phyloP scores from a whole-genome alignment of 2,113 vertebrate species.

The Scophthalmus maximus region DNA sequence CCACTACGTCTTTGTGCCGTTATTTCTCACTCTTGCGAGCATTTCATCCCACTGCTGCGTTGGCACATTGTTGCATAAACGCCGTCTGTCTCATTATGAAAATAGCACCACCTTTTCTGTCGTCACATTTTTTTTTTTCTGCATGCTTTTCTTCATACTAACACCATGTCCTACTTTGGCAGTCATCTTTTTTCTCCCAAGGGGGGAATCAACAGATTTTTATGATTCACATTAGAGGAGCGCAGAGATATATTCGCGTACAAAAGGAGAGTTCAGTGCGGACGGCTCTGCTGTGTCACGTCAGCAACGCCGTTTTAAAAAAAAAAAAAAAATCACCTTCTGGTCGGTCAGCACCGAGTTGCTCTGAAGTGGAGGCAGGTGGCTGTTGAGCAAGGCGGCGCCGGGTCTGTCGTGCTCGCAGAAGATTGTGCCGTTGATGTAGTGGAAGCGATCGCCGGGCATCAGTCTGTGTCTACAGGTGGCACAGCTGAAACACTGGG shows the following conservation, averaged over 20 bases:
- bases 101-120: neutral
- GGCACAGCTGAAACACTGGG: constrained; percentile 87
- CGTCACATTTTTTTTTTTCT: neutral
- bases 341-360: constrained; percentile 84
- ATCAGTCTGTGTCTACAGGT: constrained; percentile 86
- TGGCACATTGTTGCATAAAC: neutral
- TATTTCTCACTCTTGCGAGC: neutral
- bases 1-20: no score
- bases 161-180: neutral
- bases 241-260: neutral
- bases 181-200: neutral
- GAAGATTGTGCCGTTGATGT: constrained; percentile 86
- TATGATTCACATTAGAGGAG: neutral
- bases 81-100: neutral
- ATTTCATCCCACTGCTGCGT: neutral
- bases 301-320: neutral
- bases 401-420: constrained; percentile 86
- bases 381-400: constrained; percentile 74
- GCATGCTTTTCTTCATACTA: neutral
- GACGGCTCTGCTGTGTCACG: neutral
- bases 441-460: constrained; percentile 87
- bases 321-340: no score
- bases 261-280: neutral
- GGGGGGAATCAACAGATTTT: neutral
- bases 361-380: constrained; percentile 82